phyloP scores from a whole-genome alignment of 2,888 invertebrate genomes.

The Phalera bucephala region DNA sequence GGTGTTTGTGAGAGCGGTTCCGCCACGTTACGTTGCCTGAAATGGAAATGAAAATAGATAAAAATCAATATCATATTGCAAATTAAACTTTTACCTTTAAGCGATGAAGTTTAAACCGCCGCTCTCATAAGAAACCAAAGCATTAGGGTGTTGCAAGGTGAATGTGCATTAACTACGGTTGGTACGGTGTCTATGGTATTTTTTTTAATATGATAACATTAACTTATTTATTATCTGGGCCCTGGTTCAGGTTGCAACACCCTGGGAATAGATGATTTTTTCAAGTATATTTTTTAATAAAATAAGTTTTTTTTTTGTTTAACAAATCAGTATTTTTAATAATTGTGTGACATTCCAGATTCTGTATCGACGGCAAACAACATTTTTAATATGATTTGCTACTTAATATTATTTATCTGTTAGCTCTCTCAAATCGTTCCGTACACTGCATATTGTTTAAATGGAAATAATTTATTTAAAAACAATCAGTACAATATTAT shows the following conservation, averaged over 20 bases:
- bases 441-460: slow-evolving; percentile 5
- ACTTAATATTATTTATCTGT: slow-evolving; percentile 42
- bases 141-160: slow-evolving; percentile 70
- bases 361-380: slow-evolving; percentile 55
- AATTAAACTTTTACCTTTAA: too few species aligned
- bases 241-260: slow-evolving; percentile 64
- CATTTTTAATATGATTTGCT: slow-evolving; percentile 50
- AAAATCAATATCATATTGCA: too few species aligned
- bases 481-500: slow-evolving; percentile 48
- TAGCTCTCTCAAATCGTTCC: slow-evolving; percentile 50
- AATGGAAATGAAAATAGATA: too few species aligned
- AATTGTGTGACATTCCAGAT: slow-evolving; percentile 82
- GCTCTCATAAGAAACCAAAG: too few species aligned
- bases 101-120: too few species aligned
- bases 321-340: slow-evolving; percentile 81
- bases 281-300: slow-evolving; percentile 59
- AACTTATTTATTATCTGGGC: slow-evolving; percentile 44
- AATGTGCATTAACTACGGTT: slow-evolving; percentile 40
- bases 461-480: slow-evolving; percentile 16
- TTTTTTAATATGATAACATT: slow-evolving; percentile 34
- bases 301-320: slow-evolving; percentile 67
- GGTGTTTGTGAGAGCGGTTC: slow-evolving; percentile 16
- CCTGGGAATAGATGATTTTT: slow-evolving; percentile 50
- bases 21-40: too few species aligned
- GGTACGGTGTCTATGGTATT: slow-evolving; percentile 40